Evolutionary conservation across 2,797 vertebrate genomes (phyloP).

Genomic region (Caiman crocodilus): DNA sequence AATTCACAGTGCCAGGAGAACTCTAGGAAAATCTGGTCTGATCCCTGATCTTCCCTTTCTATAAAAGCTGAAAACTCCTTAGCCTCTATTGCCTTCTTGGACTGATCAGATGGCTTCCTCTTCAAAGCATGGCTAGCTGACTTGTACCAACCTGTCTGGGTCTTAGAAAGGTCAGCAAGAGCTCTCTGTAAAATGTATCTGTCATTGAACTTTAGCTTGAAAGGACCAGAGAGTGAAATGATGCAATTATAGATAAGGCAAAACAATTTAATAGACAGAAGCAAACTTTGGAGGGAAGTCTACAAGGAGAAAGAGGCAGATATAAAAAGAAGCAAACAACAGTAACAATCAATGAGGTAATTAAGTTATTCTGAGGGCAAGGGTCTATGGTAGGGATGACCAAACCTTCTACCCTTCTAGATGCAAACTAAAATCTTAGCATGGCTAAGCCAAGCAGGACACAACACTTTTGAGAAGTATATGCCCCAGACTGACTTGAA

Average conservation of each 20-base stretch:
- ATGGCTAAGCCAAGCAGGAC: too few relatives aligned
- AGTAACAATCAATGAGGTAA: too few relatives aligned
- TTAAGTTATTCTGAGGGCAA: too few relatives aligned
- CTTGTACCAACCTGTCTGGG: slow-evolving; percentile 30
- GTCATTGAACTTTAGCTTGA: slow-evolving; percentile 52
- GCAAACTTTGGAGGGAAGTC: neutral
- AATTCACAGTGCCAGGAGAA: neutral
- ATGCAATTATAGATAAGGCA: slow-evolving; percentile 47
- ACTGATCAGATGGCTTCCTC: neutral
- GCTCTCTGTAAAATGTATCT: slow-evolving; percentile 28
- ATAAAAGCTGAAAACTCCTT: fast-evolving
- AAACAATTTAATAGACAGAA: slow-evolving; percentile 41
- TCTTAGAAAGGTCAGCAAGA: slow-evolving; percentile 49
- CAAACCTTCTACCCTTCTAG: too few relatives aligned
- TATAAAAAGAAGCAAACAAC: too few relatives aligned
- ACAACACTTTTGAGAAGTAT: neutral
- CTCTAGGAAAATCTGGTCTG: neutral
- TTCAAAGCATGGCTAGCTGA: slow-evolving; percentile 38
- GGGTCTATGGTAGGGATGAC: too few relatives aligned
- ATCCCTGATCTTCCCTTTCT: neutral
- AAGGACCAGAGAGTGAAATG: slow-evolving; percentile 44
- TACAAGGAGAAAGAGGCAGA: too few relatives aligned
- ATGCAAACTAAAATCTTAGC: too few relatives aligned
- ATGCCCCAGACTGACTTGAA: too few relatives aligned
- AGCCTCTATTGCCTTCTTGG: neutral